Base-by-base conservation (phyloP, 2,113 vertebrate genomes). In the Chaenogobius annularis region DNA sequence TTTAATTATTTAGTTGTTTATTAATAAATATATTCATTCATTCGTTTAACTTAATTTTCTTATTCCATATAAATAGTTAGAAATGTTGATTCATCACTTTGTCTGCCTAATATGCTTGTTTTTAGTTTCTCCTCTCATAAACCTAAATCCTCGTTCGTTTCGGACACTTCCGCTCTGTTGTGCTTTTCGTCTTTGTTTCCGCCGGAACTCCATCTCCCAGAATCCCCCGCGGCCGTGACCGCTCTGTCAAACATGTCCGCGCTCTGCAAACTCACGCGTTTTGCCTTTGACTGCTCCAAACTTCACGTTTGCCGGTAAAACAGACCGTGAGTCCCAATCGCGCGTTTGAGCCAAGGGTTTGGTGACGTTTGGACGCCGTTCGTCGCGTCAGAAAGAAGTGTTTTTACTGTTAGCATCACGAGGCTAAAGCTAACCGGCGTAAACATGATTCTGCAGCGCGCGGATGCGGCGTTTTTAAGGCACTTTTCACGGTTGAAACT, bases 221-320 rank as follows among this genome's bases (percentile, higher is more conserved):
- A 78, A 74, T 47, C 7, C 83, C 23, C 26, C 67, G 78, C 73
- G 0, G 59, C 59, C 10, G 9, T 83, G 70, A 87, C 80, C 74
- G 70, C 35, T 84, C 47, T 83, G 13, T 72, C 74, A 93, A 61
- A 93, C 12, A 93, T 93, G 91, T 88, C 91, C 65, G 87, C 90
- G 1, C 68, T 61, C 87, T 26, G 9, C 7, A 0, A 61, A 48
- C 63, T 79, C 79, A 64, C 71, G 75, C n/a, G 47, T 52, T 26
- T n/a, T 46, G 55, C 22, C 35, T 56, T 15, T 55, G 46, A 37
- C 47, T 15, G 59, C 9, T 54, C 3, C 69, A 65, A 17, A 1
- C 7, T 58, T 31, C 22, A 14, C 26, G 50, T 10, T 12, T 13
- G 47, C 0, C 7, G 12, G 15, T 43, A 12, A 40, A 63, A 5